Evolutionary conservation across 1,140 invertebrate genomes (phyloP).

Genomic region (Drusus annulatus): DNA sequence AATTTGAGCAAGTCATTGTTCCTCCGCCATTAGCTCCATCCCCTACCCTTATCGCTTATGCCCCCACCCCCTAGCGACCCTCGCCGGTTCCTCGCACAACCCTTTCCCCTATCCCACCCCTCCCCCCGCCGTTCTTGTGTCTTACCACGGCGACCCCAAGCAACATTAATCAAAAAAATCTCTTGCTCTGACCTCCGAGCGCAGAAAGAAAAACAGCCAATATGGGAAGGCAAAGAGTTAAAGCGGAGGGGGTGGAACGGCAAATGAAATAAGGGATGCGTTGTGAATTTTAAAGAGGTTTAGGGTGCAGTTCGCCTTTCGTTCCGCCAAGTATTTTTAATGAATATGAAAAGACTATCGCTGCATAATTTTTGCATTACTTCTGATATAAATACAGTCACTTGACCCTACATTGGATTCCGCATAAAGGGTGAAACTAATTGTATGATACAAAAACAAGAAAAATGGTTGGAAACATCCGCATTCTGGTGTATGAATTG

Average conservation of each 20-base stretch:
- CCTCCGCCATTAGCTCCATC: too few relatives aligned
- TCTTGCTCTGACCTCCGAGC: conserved; percentile 33
- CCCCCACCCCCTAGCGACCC: background rate
- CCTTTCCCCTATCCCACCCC: background rate
- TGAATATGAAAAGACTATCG: conserved; percentile 41
- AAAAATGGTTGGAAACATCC: too few relatives aligned
- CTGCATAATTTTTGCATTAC: conserved; percentile 46
- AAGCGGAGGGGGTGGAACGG: background rate
- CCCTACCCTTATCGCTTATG: background rate
- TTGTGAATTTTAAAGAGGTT: conserved; percentile 52
- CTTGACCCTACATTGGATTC: background rate
- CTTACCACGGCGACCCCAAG: conserved; percentile 43
- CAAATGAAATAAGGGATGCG: conserved; percentile 42
- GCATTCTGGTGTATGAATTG: too few relatives aligned
- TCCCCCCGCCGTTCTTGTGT: background rate
- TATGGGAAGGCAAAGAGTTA: background rate
- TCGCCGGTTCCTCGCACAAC: background rate
- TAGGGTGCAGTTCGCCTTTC: conserved; percentile 31
- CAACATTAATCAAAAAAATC: conserved; percentile 39
- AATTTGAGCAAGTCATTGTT: too few relatives aligned
- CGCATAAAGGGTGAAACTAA: too few relatives aligned
- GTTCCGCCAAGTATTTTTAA: conserved; percentile 24
- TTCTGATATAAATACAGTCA: conserved; percentile 31
- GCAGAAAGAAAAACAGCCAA: conserved; percentile 52
- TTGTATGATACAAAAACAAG: too few relatives aligned